Base-by-base conservation (phyloP, 2,888 invertebrate genomes). In the Ectobius pallidus region DNA sequence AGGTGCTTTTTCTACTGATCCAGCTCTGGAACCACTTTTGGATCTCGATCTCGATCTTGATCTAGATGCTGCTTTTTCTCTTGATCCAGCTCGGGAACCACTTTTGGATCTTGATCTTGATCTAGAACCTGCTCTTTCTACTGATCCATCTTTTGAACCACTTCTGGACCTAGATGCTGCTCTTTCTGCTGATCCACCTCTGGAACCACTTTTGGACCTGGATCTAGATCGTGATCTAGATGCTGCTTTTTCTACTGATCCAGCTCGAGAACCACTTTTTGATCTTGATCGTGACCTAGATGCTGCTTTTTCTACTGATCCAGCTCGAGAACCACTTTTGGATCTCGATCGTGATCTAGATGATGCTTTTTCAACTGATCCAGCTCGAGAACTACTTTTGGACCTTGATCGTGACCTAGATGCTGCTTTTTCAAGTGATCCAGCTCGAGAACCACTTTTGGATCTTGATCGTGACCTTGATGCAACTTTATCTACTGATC, bases 331-430 rank as follows among this genome's bases (percentile, higher is more conserved):
- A 7, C 34, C 34, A 34, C 7, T 7, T 7, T 6, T 11, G 6
- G 34, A 34, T 34, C 7, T 6, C 11, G 34, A 34, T 34, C 34
- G 6, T 34, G 34, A 34, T 7, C 34, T 75, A 70, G 75, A 73
- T 7, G 46, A 25, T 78, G 0, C 34, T 39, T 69, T 55, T 65
- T 32, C 55, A 11, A 32, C 42, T 16, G 63, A 82, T 81, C 22
- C 79, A 39, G 81, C 79, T 34, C 80, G 79, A 11, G 84, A 83
- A 1, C 79, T 77, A 6, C n/a, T n/a, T n/a, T 73, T 79, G 2
- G 82, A 82, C 67, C 80, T 79, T 42, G 81, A 80, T 34, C 80
- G 79, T 14, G 84, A 83, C 1, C 79, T 77, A 6, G 81, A 80
- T 61, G 74, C 70, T 11, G 68, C 34, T 3, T 63, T 63, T 3